Percentiles rank a stretch among this genome's conserved stretches.
phyloP scores from a whole-genome alignment of 30 jellyfish, hydroid and myxozoan genomes.

The Hydractinia symbiolongicarpus region DNA sequence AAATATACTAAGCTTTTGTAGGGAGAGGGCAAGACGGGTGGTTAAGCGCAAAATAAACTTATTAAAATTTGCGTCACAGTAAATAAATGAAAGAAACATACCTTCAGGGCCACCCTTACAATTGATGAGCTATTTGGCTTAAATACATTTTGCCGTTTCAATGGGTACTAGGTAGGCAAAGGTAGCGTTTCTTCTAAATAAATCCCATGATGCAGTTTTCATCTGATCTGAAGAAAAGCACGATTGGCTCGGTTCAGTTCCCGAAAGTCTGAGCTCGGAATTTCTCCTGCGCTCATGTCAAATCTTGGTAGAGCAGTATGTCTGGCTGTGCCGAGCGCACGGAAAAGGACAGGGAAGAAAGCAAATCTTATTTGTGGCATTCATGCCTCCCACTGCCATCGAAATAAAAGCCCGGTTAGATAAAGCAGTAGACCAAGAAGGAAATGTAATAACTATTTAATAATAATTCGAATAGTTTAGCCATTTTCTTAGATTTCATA shows the following conservation, averaged over 20 bases:
- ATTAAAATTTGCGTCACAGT: too few relatives aligned
- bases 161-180: neutral
- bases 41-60: too few relatives aligned
- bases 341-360: conserved; percentile 31
- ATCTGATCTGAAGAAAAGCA: conserved; percentile 24
- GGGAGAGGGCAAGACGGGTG: too few relatives aligned
- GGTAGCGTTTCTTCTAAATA: neutral
- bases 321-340: conserved; percentile 45
- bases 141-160: too few relatives aligned
- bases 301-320: conserved; percentile 32
- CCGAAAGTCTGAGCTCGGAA: conserved; percentile 35
- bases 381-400: conserved; percentile 99
- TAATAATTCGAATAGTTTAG: neutral
- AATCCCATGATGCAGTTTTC: conserved; percentile 27
- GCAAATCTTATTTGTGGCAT: conserved; percentile 65
- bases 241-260: conserved; percentile 52
- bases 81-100: too few relatives aligned
- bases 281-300: conserved; percentile 41
- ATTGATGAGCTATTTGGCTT: too few relatives aligned
- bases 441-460: conserved; percentile 58
- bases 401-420: conserved; percentile 96
- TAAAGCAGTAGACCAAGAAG: conserved; percentile 93
- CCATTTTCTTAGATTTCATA: neutral
- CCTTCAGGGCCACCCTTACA: too few relatives aligned
- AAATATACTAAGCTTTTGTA: too few relatives aligned